These are phyloP conservation scores for Miniopterus natalensis DNA, from an alignment of 2,113 vertebrate species.

Conservation along the genomic window DNA sequence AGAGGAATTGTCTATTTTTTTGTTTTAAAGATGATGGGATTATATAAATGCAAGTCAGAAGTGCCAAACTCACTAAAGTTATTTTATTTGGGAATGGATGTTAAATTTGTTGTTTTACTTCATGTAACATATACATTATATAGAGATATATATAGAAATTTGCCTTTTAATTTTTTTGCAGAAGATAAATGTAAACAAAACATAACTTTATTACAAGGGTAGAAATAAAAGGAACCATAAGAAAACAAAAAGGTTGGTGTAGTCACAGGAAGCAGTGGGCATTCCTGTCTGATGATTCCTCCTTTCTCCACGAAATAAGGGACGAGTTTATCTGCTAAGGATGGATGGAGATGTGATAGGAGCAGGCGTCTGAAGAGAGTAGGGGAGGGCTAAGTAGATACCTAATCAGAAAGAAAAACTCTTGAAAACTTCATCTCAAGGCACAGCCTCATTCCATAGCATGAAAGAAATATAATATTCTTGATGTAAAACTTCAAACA, in stretches of 20 bases:
- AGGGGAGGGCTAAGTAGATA: neutral
- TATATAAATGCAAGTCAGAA: neutral
- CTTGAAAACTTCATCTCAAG: conserved; percentile 1
- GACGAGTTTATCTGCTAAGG: neutral
- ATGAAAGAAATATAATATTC: conserved; percentile 17
- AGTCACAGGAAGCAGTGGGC: neutral
- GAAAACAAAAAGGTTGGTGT: neutral
- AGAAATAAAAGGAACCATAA: neutral
- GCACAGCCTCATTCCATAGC: neutral
- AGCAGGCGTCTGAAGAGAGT: neutral
- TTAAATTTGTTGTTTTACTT: neutral
- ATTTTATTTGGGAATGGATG: neutral
- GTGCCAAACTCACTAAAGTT: neutral
- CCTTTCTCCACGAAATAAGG: neutral
- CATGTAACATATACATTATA: neutral
- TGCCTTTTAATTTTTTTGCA: neutral
- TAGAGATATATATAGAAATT: neutral
- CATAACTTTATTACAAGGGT: neutral
- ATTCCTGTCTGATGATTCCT: neutral
- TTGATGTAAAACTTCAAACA: conserved; percentile 65
- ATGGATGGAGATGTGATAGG: too few relatives aligned
- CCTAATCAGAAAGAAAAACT: neutral
- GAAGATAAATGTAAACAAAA: neutral
- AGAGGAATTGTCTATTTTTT: neutral
- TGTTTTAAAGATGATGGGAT: neutral